These are phyloP conservation scores for Ephestia elutella DNA, from an alignment of 1,140 invertebrate genomes.

Conservation along the genomic window DNA sequence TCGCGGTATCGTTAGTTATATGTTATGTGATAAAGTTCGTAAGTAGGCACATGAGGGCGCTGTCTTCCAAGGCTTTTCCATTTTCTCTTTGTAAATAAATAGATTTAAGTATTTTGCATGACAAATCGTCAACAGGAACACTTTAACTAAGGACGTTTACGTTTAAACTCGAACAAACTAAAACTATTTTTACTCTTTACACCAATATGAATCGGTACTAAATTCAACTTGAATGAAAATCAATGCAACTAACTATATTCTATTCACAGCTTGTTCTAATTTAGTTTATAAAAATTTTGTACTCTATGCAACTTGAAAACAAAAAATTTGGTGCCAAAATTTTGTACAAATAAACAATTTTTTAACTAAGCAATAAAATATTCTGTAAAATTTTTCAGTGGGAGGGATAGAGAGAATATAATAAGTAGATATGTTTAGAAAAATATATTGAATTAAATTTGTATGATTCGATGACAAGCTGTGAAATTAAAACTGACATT, in stretches of 20 bases:
- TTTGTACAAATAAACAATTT: neutral
- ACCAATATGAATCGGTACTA: neutral
- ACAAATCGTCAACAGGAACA: slow-evolving; percentile 41
- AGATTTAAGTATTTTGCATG: slow-evolving; percentile 53
- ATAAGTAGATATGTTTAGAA: too few relatives aligned
- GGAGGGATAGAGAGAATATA: too few relatives aligned
- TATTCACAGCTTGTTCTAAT: slow-evolving; percentile 6
- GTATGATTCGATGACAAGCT: neutral
- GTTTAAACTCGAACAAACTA: slow-evolving; percentile 57
- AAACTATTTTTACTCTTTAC: slow-evolving; percentile 8
- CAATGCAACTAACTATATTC: slow-evolving; percentile 36
- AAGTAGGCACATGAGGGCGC: slow-evolving; percentile 52
- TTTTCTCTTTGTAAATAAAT: slow-evolving; percentile 50
- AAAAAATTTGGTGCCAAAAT: neutral
- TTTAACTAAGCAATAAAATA: neutral
- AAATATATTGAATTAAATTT: too few relatives aligned
- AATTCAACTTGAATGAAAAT: slow-evolving; percentile 41
- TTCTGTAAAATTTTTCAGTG: neutral
- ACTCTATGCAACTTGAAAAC: neutral
- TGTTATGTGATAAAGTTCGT: slow-evolving; percentile 66
- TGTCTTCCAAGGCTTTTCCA: slow-evolving; percentile 69
- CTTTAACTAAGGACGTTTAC: slow-evolving; percentile 25
- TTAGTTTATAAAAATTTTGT: too few relatives aligned
- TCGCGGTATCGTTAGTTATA: slow-evolving; percentile 56
- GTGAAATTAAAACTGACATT: neutral